Percentiles rank a stretch among this genome's conserved stretches.
Conservation (phyloP, 2,888 invertebrate species). For the Nomada fucata region DNA sequence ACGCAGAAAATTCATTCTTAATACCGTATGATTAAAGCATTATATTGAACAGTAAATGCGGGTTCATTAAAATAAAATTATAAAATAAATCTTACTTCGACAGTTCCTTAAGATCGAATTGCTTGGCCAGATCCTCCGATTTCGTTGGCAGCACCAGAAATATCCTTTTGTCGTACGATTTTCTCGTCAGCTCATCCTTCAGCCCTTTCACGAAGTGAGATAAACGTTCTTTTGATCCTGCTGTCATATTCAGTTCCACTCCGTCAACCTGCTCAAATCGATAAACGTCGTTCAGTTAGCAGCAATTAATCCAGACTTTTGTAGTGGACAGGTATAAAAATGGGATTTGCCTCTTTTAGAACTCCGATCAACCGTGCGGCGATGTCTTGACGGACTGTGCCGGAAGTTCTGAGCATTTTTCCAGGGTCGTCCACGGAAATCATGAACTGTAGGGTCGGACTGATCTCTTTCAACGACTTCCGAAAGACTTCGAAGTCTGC, state of each 20-base stretch:
- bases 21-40: not conserved
- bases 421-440: conserved; percentile 77
- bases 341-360: conserved; percentile 76
- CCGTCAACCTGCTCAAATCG: conserved; percentile 84
- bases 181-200: conserved; percentile 81
- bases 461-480: conserved; percentile 77
- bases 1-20: too few relatives aligned
- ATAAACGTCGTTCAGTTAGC: not conserved
- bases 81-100: conserved; percentile 84
- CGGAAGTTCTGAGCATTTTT: conserved; percentile 74
- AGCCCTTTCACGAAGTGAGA: conserved; percentile 84
- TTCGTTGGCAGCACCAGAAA: conserved; percentile 87
- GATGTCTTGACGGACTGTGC: conserved; percentile 73
- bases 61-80: not conserved
- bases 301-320: too few relatives aligned
- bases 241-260: conserved; percentile 86
- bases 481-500: conserved; percentile 74
- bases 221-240: conserved; percentile 85
- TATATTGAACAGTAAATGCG: not conserved
- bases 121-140: conserved; percentile 89
- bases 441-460: conserved; percentile 76
- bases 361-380: conserved; percentile 71
- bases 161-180: conserved; percentile 85
- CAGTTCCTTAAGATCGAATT: conserved; percentile 88
- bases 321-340: not conserved